Base-by-base conservation (phyloP, 2,888 invertebrate species). In the Plagiodera versicolora region DNA sequence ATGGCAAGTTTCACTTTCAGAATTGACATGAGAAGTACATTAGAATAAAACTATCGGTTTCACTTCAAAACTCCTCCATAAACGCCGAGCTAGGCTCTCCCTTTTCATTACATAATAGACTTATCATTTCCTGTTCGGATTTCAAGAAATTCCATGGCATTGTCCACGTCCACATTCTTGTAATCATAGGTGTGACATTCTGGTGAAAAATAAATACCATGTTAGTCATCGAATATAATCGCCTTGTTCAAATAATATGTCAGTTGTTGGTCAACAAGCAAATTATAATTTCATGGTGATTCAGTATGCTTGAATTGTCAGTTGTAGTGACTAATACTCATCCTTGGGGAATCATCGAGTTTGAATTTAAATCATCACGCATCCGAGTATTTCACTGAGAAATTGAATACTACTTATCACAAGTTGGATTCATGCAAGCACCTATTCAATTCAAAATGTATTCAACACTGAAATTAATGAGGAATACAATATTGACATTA, bases 141-240 rank as follows among this genome's bases (percentile, higher is more conserved):
- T 39, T 14, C 4, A n/a, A 39, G 39, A 39, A 6, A 11, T 53
- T 16, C 39, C 53, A 44, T 11, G 24, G 53, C 53, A 53, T 53
- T 53, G 44, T 44, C 44, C 14, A 24, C 16, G 44, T 39, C 39
- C 10, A 19, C 53, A 53, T 53, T 53, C 53, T 44, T 14, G 20
- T 44, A 53, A 53, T 39, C 53, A 53, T 44, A 53, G 53, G 53
- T 53, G 53, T 53, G 53, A 39, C 39, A 39, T 14, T 39, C n/a
- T 2, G 14, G 39, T 39, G 14, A 39, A 39, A 39, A n/a, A 39
- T 39, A 4, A 14, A 39, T 39, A 14, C 14, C 14, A 39, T 2
- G 14, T 39, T 39, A 39, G 39, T 39, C 39, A 39, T 39, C 14
- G 14, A 10, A 11, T 39, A 39, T 39, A 39, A n/a, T 39, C 39